phyloP scores from a whole-genome alignment of 2,797 vertebrate genomes.

The Monodelphis domestica region DNA sequence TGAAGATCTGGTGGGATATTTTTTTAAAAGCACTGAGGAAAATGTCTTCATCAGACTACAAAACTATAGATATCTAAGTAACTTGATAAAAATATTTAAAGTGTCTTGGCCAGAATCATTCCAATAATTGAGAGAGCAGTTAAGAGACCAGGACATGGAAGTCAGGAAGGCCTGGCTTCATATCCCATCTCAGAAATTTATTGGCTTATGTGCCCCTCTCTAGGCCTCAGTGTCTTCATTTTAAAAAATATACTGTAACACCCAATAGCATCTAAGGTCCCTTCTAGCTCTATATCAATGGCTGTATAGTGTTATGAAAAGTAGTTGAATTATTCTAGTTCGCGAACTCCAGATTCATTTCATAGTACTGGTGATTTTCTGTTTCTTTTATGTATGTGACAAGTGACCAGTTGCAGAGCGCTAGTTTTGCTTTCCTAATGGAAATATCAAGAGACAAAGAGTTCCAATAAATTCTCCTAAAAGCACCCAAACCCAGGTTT shows the following conservation, averaged over 20 bases:
- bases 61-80: background rate
- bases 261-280: background rate
- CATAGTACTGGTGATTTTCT: background rate
- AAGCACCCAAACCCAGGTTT: background rate
- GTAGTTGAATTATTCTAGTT: background rate
- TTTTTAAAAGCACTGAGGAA: conserved; percentile 9
- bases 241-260: background rate
- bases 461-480: background rate
- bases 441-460: background rate
- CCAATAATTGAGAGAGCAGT: background rate
- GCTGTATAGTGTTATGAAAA: background rate
- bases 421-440: background rate
- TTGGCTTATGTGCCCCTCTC: conserved; percentile 14
- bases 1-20: background rate
- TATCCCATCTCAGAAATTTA: background rate
- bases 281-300: background rate
- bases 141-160: background rate
- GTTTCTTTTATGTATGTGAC: background rate
- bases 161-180: background rate
- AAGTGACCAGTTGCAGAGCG: background rate
- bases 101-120: background rate
- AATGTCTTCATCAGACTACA: background rate
- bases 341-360: background rate
- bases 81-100: conserved; percentile 6
- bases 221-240: background rate